These are phyloP conservation scores for Phodopus roborovskii DNA, from an alignment of 2,113 vertebrate genomes.

Conservation along the genomic window DNA sequence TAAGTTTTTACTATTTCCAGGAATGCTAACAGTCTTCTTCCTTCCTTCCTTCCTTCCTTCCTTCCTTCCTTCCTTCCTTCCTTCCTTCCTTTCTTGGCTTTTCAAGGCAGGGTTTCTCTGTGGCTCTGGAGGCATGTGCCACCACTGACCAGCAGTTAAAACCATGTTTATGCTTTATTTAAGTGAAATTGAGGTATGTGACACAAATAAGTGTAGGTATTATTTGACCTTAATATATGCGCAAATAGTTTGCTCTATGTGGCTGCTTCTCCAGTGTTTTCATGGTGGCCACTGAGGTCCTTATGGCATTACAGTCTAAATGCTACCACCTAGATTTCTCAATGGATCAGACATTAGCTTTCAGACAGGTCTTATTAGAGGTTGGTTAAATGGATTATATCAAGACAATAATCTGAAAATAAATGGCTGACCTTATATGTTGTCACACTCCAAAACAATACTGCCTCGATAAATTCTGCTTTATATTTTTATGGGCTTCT, in stretches of 20 bases:
- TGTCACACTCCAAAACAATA: neutral
- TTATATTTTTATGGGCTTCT: slow-evolving; percentile 58
- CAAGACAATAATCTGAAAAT: neutral
- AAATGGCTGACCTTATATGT: neutral
- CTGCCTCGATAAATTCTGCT: slow-evolving; percentile 23
- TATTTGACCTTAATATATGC: neutral
- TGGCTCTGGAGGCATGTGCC: too few relatives aligned
- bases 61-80: too few relatives aligned
- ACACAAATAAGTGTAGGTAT: neutral
- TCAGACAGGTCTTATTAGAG: neutral
- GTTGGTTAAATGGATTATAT: neutral
- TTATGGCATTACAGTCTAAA: neutral
- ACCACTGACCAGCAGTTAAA: too few relatives aligned
- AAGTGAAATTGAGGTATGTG: neutral
- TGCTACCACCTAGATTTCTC: neutral
- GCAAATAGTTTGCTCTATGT: neutral
- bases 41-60: too few relatives aligned
- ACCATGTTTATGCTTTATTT: neutral
- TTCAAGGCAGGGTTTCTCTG: too few relatives aligned
- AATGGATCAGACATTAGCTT: neutral
- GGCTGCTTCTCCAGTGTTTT: neutral
- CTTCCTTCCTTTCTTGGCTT: too few relatives aligned
- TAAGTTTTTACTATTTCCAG: neutral
- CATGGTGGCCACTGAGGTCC: neutral
- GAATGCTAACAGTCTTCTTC: neutral